Conservation (phyloP, 2,888 invertebrate genomes). For the Rhodophaea formosa region DNA sequence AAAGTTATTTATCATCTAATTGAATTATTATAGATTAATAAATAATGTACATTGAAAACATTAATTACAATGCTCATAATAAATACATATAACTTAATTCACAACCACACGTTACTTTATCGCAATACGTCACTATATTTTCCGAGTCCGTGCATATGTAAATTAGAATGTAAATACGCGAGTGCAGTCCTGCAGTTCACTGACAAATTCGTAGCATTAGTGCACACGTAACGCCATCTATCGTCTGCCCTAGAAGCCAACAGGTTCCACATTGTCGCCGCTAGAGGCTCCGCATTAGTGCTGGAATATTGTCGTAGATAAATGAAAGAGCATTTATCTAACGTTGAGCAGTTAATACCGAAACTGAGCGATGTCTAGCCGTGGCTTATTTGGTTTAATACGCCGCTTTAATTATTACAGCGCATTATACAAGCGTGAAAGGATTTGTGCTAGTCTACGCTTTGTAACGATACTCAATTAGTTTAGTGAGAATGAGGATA, state of each 20-base stretch:
- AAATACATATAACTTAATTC: neutral
- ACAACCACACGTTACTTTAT: neutral
- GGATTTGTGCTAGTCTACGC: neutral
- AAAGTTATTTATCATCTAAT: too few species aligned
- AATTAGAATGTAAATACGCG: neutral
- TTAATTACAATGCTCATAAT: neutral
- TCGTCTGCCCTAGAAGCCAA: conserved; percentile 14
- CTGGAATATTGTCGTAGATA: conserved; percentile 43
- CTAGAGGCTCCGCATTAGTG: conserved; percentile 20
- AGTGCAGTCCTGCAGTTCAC: conserved; percentile 7
- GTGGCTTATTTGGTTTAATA: conserved; percentile 24
- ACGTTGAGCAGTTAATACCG: conserved; percentile 42
- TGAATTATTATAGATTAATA: neutral
- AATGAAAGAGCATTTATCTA: conserved; percentile 52
- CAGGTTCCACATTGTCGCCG: conserved; percentile 6
- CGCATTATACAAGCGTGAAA: conserved; percentile 5
- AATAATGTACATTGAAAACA: neutral
- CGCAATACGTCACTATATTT: neutral
- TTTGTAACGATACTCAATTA: neutral
- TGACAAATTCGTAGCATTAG: conserved; percentile 4
- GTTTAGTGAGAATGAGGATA: conserved; percentile 3
- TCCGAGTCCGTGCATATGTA: neutral
- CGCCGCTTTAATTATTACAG: conserved; percentile 10
- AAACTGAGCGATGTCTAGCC: conserved; percentile 41
- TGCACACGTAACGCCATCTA: conserved; percentile 22